Evolutionary conservation across 2,888 invertebrate species (phyloP).

Genomic region (Drosophila fungiperda): DNA sequence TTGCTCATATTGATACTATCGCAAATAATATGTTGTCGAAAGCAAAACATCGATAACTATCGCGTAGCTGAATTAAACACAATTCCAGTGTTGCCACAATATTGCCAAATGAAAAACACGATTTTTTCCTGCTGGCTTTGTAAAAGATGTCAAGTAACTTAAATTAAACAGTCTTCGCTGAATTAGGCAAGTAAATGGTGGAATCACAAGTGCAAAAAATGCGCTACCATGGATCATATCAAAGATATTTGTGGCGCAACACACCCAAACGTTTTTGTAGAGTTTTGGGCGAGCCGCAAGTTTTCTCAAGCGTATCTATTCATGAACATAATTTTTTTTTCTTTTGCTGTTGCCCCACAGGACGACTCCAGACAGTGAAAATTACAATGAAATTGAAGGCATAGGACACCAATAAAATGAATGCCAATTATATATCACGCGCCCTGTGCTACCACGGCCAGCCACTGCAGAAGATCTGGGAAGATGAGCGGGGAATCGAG

Average conservation of each 20-base stretch:
- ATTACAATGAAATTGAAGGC: conserved; percentile 35
- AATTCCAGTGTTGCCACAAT: conserved; percentile 37
- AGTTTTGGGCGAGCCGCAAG: conserved; percentile 12
- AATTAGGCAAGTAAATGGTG: conserved; percentile 36
- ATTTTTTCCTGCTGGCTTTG: conserved; percentile 40
- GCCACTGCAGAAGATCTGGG: conserved; percentile 95
- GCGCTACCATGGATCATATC: not conserved
- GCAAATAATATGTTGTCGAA: not conserved
- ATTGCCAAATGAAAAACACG: conserved; percentile 31
- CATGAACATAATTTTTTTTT: conserved; percentile 2
- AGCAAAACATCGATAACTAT: conserved; percentile 37
- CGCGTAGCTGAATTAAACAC: not conserved
- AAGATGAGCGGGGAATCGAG: conserved; percentile 92
- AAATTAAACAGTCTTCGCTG: conserved; percentile 20
- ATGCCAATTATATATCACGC: conserved; percentile 87
- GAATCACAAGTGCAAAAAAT: conserved; percentile 1
- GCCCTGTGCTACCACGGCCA: conserved; percentile 94
- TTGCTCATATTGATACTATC: not conserved
- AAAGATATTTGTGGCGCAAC: not conserved
- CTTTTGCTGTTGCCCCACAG: not conserved
- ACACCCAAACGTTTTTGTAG: conserved; percentile 7
- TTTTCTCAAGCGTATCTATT: conserved; percentile 26
- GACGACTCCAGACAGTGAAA: conserved; percentile 33
- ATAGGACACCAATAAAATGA: conserved; percentile 56
- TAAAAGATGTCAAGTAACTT: conserved; percentile 15